Evolutionary conservation across 2,113 vertebrate species (phyloP), one percentile per base, ranked within the genome.

Genomic region (Tricholaema leucomelas): DNA sequence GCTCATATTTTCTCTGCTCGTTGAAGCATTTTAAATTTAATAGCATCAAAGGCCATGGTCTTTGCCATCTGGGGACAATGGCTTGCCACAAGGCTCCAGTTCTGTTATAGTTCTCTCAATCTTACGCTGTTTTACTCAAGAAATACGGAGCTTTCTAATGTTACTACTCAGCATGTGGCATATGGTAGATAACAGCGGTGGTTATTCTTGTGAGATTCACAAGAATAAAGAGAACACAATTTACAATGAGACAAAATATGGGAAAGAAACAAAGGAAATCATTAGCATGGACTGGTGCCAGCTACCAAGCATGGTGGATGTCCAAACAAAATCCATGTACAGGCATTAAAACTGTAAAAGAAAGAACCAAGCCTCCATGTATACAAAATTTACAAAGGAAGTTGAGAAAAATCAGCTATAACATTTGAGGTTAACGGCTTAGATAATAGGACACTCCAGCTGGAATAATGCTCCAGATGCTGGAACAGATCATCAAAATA

Each of bases 161-260:
- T 75, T 91, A 67, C 65, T 85, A 52, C 79, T 85, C 76, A 88
- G 87, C 64, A 81, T 35, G 55, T 58, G 69, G 60, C 73, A 81
- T 79, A 89, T 77, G 75, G 78, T 92, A 94, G 63, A 85, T 63
- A 71, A 85, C 66, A 92, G 71, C 46, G 80, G 78, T 81, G 66
- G 86, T 90, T 84, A 40, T 69, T 88, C 74, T 84, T 79, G 48
- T 40, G 61, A 88, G 30, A 85, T 27, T 38, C 63, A 76, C 36
- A 89, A 61, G 38, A 94, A 92, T 35, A 85, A 50, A 61, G 65
- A 74, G 50, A 91, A 79, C 36, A 61, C 8, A 0, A 54, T 87
- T 91, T 76, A 85, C 19, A 15, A 79, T 78, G 50, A 82, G 40
- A 58, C 21, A 91, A 90, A 91, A 78, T 56, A 55, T 40, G 50